phyloP scores from a whole-genome alignment of 2,113 vertebrate species.

The Orcinus orca region DNA sequence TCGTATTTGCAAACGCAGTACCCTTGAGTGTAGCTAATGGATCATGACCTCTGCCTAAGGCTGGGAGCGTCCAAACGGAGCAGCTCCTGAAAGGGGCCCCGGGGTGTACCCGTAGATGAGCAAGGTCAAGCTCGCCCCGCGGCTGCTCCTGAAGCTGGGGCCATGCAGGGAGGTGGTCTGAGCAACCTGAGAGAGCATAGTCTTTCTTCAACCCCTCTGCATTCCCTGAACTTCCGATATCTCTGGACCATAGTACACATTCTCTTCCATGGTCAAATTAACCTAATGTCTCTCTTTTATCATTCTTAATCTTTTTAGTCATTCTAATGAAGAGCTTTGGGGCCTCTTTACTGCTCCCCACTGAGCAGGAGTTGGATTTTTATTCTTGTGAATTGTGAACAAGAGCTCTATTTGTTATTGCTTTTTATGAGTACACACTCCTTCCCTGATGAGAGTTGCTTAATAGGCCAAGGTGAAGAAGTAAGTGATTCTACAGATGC shows the following conservation, averaged over 20 bases:
- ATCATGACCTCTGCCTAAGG: not conserved
- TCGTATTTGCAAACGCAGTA: not conserved
- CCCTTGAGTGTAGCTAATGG: not conserved
- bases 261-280: constrained; percentile 33
- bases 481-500: constrained; percentile 15
- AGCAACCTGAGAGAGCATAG: not conserved
- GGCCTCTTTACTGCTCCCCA: not conserved
- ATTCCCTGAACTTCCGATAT: not conserved
- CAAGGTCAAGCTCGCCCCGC: not conserved
- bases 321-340: not conserved
- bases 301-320: constrained; percentile 37
- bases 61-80: not conserved
- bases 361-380: constrained; percentile 1
- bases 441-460: not conserved
- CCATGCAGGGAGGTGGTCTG: not conserved
- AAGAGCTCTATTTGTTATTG: constrained; percentile 8
- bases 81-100: not conserved
- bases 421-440: not conserved
- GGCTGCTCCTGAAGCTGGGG: not conserved
- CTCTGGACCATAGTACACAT: not conserved
- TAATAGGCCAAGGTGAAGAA: not conserved
- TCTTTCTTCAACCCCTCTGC: not conserved
- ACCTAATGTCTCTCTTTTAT: not conserved
- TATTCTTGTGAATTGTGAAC: constrained; percentile 19
- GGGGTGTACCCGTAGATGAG: not conserved